phyloP scores from a whole-genome alignment of 2,797 vertebrate species.

The Enteromius treurensis region DNA sequence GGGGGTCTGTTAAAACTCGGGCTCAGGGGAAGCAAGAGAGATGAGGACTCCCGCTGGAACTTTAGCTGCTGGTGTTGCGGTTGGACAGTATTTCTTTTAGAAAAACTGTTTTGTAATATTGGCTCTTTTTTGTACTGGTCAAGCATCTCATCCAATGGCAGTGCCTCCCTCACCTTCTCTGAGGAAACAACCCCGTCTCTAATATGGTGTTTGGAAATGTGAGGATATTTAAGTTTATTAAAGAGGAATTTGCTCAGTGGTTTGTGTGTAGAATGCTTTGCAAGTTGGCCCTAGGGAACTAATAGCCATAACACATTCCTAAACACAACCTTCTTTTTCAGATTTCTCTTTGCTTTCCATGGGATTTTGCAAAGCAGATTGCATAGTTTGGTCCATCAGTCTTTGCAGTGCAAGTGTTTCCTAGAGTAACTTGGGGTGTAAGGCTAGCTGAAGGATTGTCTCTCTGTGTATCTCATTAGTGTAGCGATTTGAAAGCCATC shows the following conservation, averaged over 20 bases:
- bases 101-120: neutral
- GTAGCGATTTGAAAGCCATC: constrained; percentile 33
- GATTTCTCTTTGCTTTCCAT: constrained; percentile 13
- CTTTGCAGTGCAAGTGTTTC: neutral
- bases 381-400: neutral
- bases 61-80: too few relatives aligned
- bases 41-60: neutral
- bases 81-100: neutral
- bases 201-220: constrained; percentile 36
- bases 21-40: neutral
- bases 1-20: neutral
- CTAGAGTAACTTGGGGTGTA: constrained; percentile 15
- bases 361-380: constrained; percentile 9
- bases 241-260: constrained; percentile 30
- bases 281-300: constrained; percentile 29
- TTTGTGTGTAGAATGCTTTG: constrained; percentile 46
- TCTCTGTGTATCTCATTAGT: constrained; percentile 45
- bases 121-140: neutral
- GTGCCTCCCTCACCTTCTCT: neutral
- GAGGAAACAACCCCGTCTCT: neutral
- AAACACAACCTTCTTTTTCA: neutral
- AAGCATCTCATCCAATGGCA: neutral
- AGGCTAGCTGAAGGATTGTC: constrained; percentile 20
- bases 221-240: constrained; percentile 44
- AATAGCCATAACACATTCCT: neutral